Percentiles rank a stretch among this genome's conserved stretches.
These are phyloP conservation scores for Crotalus adamanteus DNA, from an alignment of 2,797 vertebrate species.

Conservation along the genomic window DNA sequence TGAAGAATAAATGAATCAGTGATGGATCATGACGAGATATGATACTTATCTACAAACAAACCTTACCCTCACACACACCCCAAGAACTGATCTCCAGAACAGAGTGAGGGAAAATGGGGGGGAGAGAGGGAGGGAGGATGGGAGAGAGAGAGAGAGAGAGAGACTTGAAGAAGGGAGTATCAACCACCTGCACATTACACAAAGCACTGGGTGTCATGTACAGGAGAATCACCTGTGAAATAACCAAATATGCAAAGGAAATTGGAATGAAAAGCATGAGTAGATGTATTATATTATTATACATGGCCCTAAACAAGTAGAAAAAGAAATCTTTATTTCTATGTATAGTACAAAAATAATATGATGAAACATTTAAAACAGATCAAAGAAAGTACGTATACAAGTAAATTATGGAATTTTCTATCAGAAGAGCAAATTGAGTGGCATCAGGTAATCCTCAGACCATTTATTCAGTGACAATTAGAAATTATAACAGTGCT, in stretches of 20 bases:
- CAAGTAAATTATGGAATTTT: neutral
- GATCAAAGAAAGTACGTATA: neutral
- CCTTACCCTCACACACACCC: slow-evolving; percentile 33
- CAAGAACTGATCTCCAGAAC: slow-evolving; percentile 28
- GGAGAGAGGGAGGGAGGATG: neutral
- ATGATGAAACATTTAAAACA: neutral
- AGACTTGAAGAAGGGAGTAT: neutral
- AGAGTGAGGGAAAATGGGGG: neutral
- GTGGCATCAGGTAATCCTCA: neutral
- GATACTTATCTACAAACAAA: slow-evolving; percentile 64
- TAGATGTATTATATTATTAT: neutral
- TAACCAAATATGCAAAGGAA: neutral
- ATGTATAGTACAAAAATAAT: neutral
- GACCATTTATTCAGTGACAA: neutral
- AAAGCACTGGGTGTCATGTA: neutral
- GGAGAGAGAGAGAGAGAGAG: neutral
- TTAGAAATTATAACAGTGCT: neutral
- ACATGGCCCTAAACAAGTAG: neutral
- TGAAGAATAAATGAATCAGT: slow-evolving; percentile 60
- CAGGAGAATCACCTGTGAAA: neutral
- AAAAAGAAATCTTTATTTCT: neutral
- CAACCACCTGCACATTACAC: neutral
- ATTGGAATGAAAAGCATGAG: neutral
- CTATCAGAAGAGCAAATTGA: neutral
- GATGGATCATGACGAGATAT: slow-evolving; percentile 53